A percentile compares a stretch with the other conserved stretches of the same genome.
phyloP scores from a whole-genome alignment of 1,140 invertebrate species.

The Glossosoma conforme region DNA sequence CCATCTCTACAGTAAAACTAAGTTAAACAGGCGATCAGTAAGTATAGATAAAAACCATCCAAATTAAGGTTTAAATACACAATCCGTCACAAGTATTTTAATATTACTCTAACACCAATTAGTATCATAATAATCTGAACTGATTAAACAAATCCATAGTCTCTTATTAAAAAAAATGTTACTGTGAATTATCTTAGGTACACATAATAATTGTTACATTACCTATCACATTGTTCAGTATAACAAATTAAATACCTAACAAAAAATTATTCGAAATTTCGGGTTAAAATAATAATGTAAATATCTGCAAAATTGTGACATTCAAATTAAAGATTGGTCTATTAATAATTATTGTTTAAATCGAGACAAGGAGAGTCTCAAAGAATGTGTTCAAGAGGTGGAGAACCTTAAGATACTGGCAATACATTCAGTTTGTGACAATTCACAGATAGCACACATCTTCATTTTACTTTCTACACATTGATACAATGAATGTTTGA shows the following conservation, averaged over 20 bases:
- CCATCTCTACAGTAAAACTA: neutral
- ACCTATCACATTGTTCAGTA: conserved; percentile 6
- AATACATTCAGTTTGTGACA: neutral
- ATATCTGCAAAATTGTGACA: too few species aligned
- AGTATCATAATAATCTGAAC: conserved; percentile 19
- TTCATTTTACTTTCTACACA: conserved; percentile 25
- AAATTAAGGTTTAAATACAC: conserved; percentile 18
- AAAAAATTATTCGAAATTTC: too few species aligned
- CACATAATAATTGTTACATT: conserved; percentile 10
- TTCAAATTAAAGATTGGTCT: too few species aligned
- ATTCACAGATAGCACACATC: conserved; percentile 28
- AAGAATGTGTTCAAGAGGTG: too few species aligned
- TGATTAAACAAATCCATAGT: conserved; percentile 7
- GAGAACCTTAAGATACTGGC: too few species aligned
- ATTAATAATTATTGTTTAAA: too few species aligned
- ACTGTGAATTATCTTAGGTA: conserved; percentile 9
- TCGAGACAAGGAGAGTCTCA: too few species aligned
- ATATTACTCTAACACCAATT: conserved; percentile 26
- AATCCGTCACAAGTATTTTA: conserved; percentile 22
- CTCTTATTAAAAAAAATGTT: conserved; percentile 8
- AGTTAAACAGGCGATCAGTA: conserved; percentile 1
- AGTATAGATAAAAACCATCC: conserved; percentile 10
- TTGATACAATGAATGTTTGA: conserved; percentile 9
- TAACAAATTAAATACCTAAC: too few species aligned
- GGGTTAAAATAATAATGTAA: too few species aligned